Conservation (phyloP, 2,113 vertebrate genomes). For the Hippocampus zosterae region DNA sequence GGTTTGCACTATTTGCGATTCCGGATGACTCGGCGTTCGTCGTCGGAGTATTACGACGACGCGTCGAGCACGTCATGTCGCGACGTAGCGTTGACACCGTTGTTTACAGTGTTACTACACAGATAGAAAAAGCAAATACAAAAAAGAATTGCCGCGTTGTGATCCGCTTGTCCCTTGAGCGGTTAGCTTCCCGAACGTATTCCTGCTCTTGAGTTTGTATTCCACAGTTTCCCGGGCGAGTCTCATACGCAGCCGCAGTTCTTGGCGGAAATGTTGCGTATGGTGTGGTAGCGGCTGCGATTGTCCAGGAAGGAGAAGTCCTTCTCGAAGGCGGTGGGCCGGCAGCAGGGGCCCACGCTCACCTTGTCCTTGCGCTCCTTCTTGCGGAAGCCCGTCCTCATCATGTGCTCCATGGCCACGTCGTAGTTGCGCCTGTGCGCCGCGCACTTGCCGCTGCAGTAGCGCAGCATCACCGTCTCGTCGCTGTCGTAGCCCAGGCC, state of each 20-base stretch:
- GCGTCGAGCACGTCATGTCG: slow-evolving; percentile 33
- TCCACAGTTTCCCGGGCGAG: not conserved
- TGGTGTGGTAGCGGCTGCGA: slow-evolving; percentile 81
- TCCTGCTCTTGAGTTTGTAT: not conserved
- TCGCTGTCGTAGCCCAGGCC: slow-evolving; percentile 89
- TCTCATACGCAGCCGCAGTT: slow-evolving; percentile 87
- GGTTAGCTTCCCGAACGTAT: slow-evolving; percentile 9
- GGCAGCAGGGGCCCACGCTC: slow-evolving; percentile 84
- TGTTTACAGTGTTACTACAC: slow-evolving; percentile 66
- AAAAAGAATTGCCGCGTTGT: too few species aligned
- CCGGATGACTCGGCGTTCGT: not conserved
- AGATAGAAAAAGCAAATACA: slow-evolving; percentile 55
- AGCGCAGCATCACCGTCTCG: slow-evolving; percentile 87
- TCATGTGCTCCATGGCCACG: slow-evolving; percentile 82
- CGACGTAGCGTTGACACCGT: slow-evolving; percentile 51
- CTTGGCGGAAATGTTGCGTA: slow-evolving; percentile 87
- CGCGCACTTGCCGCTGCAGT: slow-evolving; percentile 89
- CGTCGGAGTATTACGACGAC: slow-evolving; percentile 13
- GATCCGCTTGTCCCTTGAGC: not conserved
- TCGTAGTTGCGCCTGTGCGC: slow-evolving; percentile 82
- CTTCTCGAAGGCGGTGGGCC: slow-evolving; percentile 85
- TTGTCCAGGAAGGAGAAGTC: slow-evolving; percentile 86
- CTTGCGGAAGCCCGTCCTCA: slow-evolving; percentile 66
- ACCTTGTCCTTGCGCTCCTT: slow-evolving; percentile 77
- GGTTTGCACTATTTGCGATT: not conserved